Percentiles rank a stretch among this genome's conserved stretches.
Evolutionary conservation across 1,140 invertebrate genomes (phyloP).

Genomic region (Bactericera cockerelli): DNA sequence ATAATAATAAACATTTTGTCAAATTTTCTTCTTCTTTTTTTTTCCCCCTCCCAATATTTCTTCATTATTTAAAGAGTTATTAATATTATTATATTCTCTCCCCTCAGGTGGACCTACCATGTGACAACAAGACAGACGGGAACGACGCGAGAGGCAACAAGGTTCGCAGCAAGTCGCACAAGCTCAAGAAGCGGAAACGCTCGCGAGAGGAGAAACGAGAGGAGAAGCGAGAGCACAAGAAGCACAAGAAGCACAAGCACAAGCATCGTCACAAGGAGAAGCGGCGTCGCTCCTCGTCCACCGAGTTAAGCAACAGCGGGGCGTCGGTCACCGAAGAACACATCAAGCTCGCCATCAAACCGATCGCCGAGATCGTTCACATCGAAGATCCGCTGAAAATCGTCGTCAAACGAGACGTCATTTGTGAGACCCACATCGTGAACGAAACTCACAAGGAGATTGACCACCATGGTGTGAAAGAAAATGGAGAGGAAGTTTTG

Average conservation of each 20-base stretch:
- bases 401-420: not conserved
- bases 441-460: not conserved
- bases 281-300: slow-evolving; percentile 18
- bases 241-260: slow-evolving; percentile 53
- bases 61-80: no score
- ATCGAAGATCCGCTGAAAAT: not conserved
- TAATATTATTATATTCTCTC: not conserved
- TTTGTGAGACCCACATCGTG: not conserved
- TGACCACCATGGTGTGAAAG: slow-evolving; percentile 33
- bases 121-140: slow-evolving; percentile 23
- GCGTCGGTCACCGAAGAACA: not conserved
- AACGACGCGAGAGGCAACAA: slow-evolving; percentile 2
- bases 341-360: not conserved
- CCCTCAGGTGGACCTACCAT: no score
- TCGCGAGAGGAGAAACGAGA: no score
- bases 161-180: not conserved
- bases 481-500: slow-evolving; percentile 24
- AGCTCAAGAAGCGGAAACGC: slow-evolving; percentile 33
- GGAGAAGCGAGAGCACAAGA: slow-evolving; percentile 46
- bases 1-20: no score
- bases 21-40: no score
- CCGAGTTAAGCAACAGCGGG: not conserved
- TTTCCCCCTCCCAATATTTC: no score
- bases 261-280: slow-evolving; percentile 39
- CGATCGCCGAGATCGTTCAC: slow-evolving; percentile 5